Evolutionary conservation across 2,797 vertebrate genomes (phyloP).

Genomic region (Propithecus deckenii): DNA sequence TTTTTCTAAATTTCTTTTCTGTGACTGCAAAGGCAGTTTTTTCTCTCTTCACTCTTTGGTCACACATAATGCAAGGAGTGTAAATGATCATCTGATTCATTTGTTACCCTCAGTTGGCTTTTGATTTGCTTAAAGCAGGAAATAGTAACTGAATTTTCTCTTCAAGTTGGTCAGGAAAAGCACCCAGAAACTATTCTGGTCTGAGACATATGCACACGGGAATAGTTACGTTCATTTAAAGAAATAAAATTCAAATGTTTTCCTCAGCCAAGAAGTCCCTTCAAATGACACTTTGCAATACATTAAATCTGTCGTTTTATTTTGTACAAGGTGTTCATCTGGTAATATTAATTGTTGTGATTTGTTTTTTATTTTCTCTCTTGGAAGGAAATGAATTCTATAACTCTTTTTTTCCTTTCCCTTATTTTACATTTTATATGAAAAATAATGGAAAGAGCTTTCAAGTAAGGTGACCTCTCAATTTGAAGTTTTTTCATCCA

Average conservation of each 20-base stretch:
- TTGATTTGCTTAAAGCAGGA: constrained; percentile 52
- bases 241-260: constrained; percentile 39
- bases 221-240: constrained; percentile 57
- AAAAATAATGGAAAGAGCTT: constrained; percentile 7
- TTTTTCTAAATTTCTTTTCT: constrained; percentile 27
- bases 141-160: constrained; percentile 46
- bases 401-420: not conserved
- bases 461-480: not conserved
- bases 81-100: not conserved
- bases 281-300: constrained; percentile 9
- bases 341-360: not conserved
- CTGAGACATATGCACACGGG: not conserved
- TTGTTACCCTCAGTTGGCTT: not conserved
- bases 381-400: constrained; percentile 34
- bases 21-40: not conserved
- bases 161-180: constrained; percentile 37
- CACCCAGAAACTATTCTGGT: constrained; percentile 45
- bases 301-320: constrained; percentile 43
- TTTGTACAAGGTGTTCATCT: constrained; percentile 53
- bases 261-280: not conserved
- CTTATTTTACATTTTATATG: constrained; percentile 34
- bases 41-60: not conserved
- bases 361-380: constrained; percentile 34
- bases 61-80: not conserved
- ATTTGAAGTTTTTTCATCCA: not conserved